Evolutionary conservation across 2,797 vertebrate species (phyloP).

Genomic region (Tamandua tetradactyla): DNA sequence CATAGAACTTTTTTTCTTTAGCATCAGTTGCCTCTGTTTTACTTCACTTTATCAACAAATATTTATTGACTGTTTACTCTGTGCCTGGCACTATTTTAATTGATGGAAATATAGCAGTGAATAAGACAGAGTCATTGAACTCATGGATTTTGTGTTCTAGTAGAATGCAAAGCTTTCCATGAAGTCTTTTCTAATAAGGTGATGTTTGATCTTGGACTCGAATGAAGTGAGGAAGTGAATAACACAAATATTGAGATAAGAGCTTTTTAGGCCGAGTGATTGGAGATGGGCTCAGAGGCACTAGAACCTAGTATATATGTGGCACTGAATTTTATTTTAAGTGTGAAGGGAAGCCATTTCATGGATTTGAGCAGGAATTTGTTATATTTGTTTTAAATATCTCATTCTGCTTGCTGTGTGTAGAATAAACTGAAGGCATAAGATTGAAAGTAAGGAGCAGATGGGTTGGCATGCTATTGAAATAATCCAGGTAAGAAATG

Average conservation of each 20-base stretch:
- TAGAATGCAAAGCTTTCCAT: no score
- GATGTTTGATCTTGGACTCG: neutral
- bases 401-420: neutral
- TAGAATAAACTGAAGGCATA: neutral
- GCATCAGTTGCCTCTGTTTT: neutral
- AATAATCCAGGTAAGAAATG: neutral
- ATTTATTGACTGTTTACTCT: neutral
- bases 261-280: neutral
- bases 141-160: neutral
- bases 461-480: neutral
- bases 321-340: neutral
- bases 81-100: neutral
- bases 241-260: neutral
- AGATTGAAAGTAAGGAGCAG: neutral
- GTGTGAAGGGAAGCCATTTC: neutral
- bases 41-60: neutral
- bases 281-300: neutral
- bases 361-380: neutral
- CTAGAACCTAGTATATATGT: neutral
- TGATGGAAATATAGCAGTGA: neutral
- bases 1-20: neutral
- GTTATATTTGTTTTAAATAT: constrained; percentile 5
- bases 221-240: neutral
- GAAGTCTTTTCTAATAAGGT: neutral
- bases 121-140: neutral